Conservation (phyloP, 2,113 vertebrate species). For the Neotoma lepida region DNA sequence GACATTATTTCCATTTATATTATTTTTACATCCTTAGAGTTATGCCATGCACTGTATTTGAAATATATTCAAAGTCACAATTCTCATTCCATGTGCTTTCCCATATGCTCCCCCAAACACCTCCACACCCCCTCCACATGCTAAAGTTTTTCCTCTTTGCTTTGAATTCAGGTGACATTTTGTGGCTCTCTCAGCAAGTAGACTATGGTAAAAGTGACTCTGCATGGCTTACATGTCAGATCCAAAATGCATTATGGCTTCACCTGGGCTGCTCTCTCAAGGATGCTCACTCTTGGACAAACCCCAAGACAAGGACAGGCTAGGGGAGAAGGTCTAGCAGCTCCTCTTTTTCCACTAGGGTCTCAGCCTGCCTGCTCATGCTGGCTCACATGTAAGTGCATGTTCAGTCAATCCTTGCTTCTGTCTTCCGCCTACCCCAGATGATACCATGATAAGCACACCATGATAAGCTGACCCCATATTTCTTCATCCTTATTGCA, state of each 20-base stretch:
- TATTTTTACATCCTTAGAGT: conserved; percentile 8
- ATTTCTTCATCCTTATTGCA: background rate
- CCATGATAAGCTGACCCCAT: background rate
- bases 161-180: conserved; percentile 19
- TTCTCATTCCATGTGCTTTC: background rate
- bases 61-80: background rate
- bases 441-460: background rate
- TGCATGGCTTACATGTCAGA: background rate
- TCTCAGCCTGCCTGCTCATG: background rate
- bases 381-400: background rate
- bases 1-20: background rate
- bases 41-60: background rate
- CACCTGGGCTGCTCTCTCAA: background rate
- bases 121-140: background rate
- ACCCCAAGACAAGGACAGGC: background rate
- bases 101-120: background rate
- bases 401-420: background rate
- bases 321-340: background rate
- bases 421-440: background rate
- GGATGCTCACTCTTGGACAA: background rate
- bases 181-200: background rate
- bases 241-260: background rate
- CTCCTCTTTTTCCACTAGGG: background rate
- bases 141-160: background rate
- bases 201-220: background rate